Conservation (phyloP, 1,140 invertebrate species). For the Drosophila setifemur region DNA sequence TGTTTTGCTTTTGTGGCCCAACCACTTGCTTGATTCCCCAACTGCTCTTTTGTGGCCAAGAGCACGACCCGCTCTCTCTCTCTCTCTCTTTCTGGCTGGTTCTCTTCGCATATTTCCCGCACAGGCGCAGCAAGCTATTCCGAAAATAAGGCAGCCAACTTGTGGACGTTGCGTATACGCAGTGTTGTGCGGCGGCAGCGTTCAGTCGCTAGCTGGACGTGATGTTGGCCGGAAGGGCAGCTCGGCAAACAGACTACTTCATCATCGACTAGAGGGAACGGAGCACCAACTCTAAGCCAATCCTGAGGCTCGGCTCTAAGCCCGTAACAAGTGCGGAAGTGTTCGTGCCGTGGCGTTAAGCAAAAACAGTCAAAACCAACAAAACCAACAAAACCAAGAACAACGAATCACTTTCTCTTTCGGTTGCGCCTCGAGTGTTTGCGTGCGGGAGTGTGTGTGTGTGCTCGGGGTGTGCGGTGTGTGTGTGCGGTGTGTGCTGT, state of each 20-base stretch:
- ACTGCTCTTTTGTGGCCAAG: not conserved
- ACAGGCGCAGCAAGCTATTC: constrained; percentile 59
- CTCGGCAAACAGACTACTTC: constrained; percentile 52
- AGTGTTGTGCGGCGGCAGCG: constrained; percentile 33
- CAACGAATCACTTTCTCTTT: constrained; percentile 27
- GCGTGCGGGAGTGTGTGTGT: constrained; percentile 8
- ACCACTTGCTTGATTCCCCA: constrained; percentile 77
- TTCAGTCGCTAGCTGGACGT: constrained; percentile 77
- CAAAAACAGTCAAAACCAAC: no score
- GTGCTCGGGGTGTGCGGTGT: constrained; percentile 8
- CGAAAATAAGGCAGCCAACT: constrained; percentile 60
- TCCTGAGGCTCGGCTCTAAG: constrained; percentile 11
- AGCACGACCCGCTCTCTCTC: not conserved
- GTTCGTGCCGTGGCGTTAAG: constrained; percentile 27
- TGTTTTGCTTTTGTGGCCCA: constrained; percentile 50
- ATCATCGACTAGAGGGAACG: not conserved
- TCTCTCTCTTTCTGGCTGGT: not conserved
- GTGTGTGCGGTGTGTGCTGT: constrained; percentile 14
- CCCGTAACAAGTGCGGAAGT: constrained; percentile 42
- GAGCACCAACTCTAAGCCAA: constrained; percentile 14
- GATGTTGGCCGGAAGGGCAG: constrained; percentile 76
- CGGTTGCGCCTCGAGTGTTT: not conserved
- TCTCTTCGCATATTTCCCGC: constrained; percentile 6
- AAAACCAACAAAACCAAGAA: no score
- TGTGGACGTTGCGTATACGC: constrained; percentile 69